Evolutionary conservation across 2,797 vertebrate genomes (phyloP).

Genomic region (Microcaecilia unicolor): DNA sequence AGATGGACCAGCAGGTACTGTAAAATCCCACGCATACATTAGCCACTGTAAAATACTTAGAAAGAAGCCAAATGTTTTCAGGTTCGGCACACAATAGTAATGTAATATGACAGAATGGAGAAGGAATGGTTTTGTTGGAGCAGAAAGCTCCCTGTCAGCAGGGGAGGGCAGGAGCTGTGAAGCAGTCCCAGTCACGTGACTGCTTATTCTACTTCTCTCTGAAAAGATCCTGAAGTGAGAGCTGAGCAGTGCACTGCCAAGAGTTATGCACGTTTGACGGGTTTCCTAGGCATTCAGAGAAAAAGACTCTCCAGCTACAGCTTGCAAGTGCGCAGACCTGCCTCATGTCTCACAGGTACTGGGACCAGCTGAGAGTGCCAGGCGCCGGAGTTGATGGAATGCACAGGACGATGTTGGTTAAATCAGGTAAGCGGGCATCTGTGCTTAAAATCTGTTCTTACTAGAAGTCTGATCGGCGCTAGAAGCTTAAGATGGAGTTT

Average conservation of each 20-base stretch:
- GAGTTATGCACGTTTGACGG: conserved; percentile 15
- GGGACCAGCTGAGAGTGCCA: conserved; percentile 40
- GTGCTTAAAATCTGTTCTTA: rapidly evolving
- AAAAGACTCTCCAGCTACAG: background rate
- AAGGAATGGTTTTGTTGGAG: conserved; percentile 1
- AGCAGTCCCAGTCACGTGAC: conserved; percentile 44
- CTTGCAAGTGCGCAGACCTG: background rate
- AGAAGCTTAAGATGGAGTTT: no score
- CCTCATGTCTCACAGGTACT: conserved; percentile 49
- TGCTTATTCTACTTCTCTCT: conserved; percentile 16
- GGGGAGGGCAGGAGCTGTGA: conserved; percentile 18
- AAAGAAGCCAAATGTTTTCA: no score
- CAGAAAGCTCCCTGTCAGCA: conserved; percentile 8
- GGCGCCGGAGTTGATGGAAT: conserved; percentile 47
- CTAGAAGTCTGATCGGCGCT: background rate
- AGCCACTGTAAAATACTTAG: no score
- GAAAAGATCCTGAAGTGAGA: conserved; percentile 31
- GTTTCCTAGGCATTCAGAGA: background rate
- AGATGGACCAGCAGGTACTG: no score
- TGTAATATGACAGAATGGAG: conserved; percentile 22
- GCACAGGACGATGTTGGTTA: conserved; percentile 60
- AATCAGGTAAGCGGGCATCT: conserved; percentile 70
- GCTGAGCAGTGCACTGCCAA: conserved; percentile 12
- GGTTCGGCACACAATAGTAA: conserved; percentile 17
- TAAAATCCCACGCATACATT: no score